Base-by-base conservation (phyloP, 2,113 vertebrate genomes). In the Nymphicus hollandicus region DNA sequence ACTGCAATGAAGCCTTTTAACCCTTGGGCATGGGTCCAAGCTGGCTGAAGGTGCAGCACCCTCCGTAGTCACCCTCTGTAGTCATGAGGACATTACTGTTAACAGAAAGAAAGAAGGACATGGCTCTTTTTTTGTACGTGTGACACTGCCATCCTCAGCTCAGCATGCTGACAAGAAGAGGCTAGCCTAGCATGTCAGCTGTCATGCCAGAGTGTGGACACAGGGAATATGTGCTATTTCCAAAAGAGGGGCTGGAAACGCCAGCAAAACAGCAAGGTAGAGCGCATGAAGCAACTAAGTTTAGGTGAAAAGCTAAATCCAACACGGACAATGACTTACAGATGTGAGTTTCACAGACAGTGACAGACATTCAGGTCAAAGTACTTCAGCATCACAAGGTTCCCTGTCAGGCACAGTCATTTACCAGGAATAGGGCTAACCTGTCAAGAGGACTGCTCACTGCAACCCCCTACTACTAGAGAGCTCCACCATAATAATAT, bases 11-110 rank as follows among this genome's bases (percentile, higher is more conserved):
- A 88, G n/a, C 20, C 33, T 86, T 70, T 31, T 33, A 24, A 39
- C 43, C 25, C 70, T 43, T 58, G 23, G 17, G 18, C 43, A 13
- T 9, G n/a, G 12, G 16, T 61, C 18, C 44, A 6, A 1, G 23
- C 18, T 18, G 22, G 76, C 31, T 72, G 71, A 25, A 68, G 56
- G 28, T 31, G 31, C 0, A 0, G 49, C n/a, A 72, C 7, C 10
- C 18, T 68, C 53, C 0, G 0, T 11, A 61, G 53, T 53, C 31
- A 69, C 5, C 10, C 18, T 69, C 53, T 0, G 0, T 17, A 61
- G 44, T 47, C 50, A 49, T 27, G 0, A 0, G 44, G 49, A 63
- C 1, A 0, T 49, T 66, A 27, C 46, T 58, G 25, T 22, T 79
- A 31, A 22, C 27, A 25, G 22, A 20, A 31, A 81, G 78, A 22